These are phyloP conservation scores for Chymomyza amoena DNA, from an alignment of 2,888 invertebrate genomes.

Conservation along the genomic window DNA sequence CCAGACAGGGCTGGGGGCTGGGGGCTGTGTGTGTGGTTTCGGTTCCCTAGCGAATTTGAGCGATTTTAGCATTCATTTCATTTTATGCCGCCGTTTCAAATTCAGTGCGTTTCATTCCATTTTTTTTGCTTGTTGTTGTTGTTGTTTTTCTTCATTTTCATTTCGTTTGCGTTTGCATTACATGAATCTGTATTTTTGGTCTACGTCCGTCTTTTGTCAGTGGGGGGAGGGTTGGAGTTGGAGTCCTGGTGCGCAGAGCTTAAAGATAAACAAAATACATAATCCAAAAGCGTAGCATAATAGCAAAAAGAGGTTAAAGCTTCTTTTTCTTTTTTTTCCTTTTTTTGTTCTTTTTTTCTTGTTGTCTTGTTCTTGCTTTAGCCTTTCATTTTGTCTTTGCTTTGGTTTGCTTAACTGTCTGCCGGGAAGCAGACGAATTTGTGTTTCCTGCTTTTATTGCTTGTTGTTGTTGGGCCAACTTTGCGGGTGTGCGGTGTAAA, in stretches of 20 bases:
- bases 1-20: background rate
- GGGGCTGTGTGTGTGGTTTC: conserved; percentile 11
- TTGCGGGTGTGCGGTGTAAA: conserved; percentile 26
- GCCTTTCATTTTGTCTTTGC: conserved; percentile 25
- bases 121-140: too few relatives aligned
- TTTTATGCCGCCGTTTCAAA: background rate
- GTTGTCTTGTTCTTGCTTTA: background rate
- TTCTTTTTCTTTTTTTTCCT: too few relatives aligned
- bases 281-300: conserved; percentile 57
- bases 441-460: conserved; percentile 16
- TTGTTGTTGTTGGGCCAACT: conserved; percentile 21
- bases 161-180: background rate
- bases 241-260: conserved; percentile 40
- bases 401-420: conserved; percentile 28
- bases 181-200: background rate
- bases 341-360: background rate
- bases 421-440: conserved; percentile 18
- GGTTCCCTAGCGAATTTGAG: conserved; percentile 58
- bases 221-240: conserved; percentile 5
- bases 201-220: background rate
- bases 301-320: conserved; percentile 56
- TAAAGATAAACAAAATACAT: conserved; percentile 71
- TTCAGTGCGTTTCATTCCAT: conserved; percentile 63
- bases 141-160: conserved; percentile 31
- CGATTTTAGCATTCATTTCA: conserved; percentile 70